Evolutionary conservation across 2,113 vertebrate species (phyloP), one percentile per base, ranked within the genome.

Genomic region (Euleptes europaea): DNA sequence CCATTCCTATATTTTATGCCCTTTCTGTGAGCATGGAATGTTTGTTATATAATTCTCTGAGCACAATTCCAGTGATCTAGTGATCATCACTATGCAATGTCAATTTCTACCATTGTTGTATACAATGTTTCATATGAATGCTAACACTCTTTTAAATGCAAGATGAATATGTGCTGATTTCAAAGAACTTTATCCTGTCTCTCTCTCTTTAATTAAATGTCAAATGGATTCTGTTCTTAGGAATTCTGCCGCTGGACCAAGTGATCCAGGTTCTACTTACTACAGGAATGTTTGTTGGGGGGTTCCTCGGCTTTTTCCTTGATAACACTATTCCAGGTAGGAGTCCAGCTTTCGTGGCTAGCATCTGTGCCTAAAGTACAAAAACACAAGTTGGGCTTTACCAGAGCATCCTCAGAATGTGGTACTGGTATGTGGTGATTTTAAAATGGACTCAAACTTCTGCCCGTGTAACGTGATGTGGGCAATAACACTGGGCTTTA

Each of bases 301-400:
- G 99, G 70, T 96, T 98, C 92, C 95, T 98, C 84, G 98, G 98
- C 33, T 99, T 99, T 84, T 5, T 98, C 38, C 94, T 99, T 73
- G 99, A 99, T 93, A 99, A 99, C 95, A 99, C 98, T 49, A 95
- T 99, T 86, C 98, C 98, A 90, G 98, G 99, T 99, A 97, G 91
- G 95, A 74, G 78, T 92, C 40, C 72, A 77, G 69, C 5, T 66
- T 88, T n/a, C n/a, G 74, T 66, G 49, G 82, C 80, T 71, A n/a
- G 54, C 7, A 3, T 78, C 81, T 74, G 9, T 82, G 63, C 51
- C 33, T 47, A 13, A 7, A 33, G 4, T 15, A 31, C 12, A 71
- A 35, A 26, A 33, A n/a, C 6, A 66, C 13, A 26, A 23, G 15
- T 15, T 44, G 40, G 12, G 40, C 9, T 78, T 54, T 2, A 11